A percentile compares a stretch with the other conserved stretches of the same genome.
These are phyloP conservation scores for Muscina levida DNA, from an alignment of 2,888 invertebrate species.

Conservation along the genomic window DNA sequence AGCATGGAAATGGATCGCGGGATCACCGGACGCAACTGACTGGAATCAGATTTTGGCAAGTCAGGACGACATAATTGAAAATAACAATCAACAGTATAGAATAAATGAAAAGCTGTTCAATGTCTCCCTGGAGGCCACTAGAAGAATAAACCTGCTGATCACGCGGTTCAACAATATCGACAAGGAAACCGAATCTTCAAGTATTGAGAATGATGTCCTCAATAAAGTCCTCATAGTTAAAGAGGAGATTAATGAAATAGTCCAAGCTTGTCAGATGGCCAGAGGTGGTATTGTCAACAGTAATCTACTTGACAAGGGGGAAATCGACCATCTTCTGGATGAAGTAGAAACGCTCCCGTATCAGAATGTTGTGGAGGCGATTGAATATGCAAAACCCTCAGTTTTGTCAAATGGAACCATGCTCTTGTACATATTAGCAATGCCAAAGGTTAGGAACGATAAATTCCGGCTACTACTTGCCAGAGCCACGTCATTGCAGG, in stretches of 20 bases:
- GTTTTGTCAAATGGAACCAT: neutral
- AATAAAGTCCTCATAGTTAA: slow-evolving; percentile 14
- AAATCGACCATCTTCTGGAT: slow-evolving; percentile 30
- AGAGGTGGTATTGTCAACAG: slow-evolving; percentile 51
- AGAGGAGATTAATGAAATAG: slow-evolving; percentile 47
- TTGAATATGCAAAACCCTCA: slow-evolving; percentile 23
- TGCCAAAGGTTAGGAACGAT: too few relatives aligned
- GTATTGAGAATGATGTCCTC: neutral
- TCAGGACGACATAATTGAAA: neutral
- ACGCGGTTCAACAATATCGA: neutral
- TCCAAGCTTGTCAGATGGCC: slow-evolving; percentile 51
- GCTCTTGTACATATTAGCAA: too few relatives aligned
- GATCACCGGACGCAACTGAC: too few relatives aligned
- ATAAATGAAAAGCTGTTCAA: neutral
- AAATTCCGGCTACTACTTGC: too few relatives aligned
- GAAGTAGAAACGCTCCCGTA: slow-evolving; percentile 59
- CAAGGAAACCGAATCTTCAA: neutral
- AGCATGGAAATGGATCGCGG: too few relatives aligned
- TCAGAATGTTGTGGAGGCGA: slow-evolving; percentile 55
- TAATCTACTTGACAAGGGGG: slow-evolving; percentile 45
- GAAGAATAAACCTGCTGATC: neutral
- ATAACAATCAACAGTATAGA: slow-evolving; percentile 4
- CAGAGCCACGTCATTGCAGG: too few relatives aligned
- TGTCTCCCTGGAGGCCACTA: too few relatives aligned
- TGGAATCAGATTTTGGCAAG: too few relatives aligned